Evolutionary conservation across 2,113 vertebrate species (phyloP), one percentile per base, ranked within the genome.

Genomic region (Gyps fulvus): DNA sequence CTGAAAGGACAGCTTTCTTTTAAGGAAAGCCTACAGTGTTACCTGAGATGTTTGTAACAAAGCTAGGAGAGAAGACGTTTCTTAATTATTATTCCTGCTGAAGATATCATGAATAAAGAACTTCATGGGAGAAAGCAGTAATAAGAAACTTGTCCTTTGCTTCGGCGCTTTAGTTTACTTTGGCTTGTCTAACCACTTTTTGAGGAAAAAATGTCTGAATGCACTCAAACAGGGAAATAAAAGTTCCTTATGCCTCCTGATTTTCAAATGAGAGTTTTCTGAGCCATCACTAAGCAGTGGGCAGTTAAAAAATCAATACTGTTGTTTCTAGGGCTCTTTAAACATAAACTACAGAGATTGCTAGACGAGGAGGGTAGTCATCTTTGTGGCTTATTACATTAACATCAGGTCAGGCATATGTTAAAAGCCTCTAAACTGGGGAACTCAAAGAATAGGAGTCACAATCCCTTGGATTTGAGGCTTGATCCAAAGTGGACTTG

Each of bases 1-100:
- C 76, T 86, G 88, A 88, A 89, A 96, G 81, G 85, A 84, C 50
- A 94, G 34, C 50, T 87, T 93, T 96, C 78, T 93, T 95, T 65
- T 95, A 91, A 78, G 84, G 90, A 95, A 87, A 97, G 54, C 34
- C 92, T 55, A 10, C 49, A 45, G 42, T 95, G 83, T 89, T 85
- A 87, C 38, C 52, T 19, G 20, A 89, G 66, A 69, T 94, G 62
- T 94, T 91, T 92, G 66, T 67, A 85, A 69, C 74, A 67, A 95
- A 83, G 76, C 70, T 95, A 70, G 7, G 17, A 57, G 58, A 87
- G 63, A 91, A 71, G 36, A 36, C 14, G 26, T 89, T 78, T 95
- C 91, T 62, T 82, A 50, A 94, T 93, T 63, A 63, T 90, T 81
- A 43, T 66, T 92, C 74, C 52, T 82, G 34, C 43, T 80, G 54